Evolutionary conservation across 2,113 vertebrate genomes (phyloP).

Genomic region (Hippocampus comes): DNA sequence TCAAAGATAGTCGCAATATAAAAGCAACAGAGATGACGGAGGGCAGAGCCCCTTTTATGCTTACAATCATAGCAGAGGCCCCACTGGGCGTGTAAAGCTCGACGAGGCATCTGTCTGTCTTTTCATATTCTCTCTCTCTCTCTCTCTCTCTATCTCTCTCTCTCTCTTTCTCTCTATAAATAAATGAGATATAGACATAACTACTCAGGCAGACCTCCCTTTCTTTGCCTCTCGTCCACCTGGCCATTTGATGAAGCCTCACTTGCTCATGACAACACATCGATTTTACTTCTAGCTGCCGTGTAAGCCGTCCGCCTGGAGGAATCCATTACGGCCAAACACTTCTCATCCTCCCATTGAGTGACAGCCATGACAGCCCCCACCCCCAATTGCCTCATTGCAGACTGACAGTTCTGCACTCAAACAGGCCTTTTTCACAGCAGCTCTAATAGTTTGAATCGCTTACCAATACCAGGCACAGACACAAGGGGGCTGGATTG

Average conservation of each 20-base stretch:
- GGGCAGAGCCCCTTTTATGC: constrained; percentile 74
- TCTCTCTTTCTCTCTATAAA: too few relatives aligned
- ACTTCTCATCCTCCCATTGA: constrained; percentile 87
- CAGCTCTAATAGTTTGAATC: constrained; percentile 96
- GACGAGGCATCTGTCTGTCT: constrained; percentile 74
- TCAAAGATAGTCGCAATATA: constrained; percentile 64
- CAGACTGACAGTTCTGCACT: constrained; percentile 91
- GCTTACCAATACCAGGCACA: constrained; percentile 95
- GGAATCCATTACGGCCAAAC: constrained; percentile 98
- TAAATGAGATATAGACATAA: constrained; percentile 72
- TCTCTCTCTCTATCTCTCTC: too few relatives aligned
- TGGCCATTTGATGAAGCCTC: constrained; percentile 83
- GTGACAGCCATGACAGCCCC: constrained; percentile 72
- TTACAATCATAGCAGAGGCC: constrained; percentile 67
- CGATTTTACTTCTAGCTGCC: constrained; percentile 94
- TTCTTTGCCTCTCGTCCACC: constrained; percentile 78
- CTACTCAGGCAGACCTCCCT: constrained; percentile 57
- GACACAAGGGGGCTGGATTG: constrained; percentile 74
- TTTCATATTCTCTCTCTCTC: constrained; percentile 1
- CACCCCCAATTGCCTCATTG: constrained; percentile 66
- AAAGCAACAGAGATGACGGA: constrained; percentile 71
- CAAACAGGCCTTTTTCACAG: constrained; percentile 91
- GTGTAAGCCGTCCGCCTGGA: constrained; percentile 90
- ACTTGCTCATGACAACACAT: constrained; percentile 96
- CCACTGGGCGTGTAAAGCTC: constrained; percentile 66